Evolutionary conservation across 1,140 invertebrate genomes (phyloP).

Genomic region (Rhizoglyphus robini): DNA sequence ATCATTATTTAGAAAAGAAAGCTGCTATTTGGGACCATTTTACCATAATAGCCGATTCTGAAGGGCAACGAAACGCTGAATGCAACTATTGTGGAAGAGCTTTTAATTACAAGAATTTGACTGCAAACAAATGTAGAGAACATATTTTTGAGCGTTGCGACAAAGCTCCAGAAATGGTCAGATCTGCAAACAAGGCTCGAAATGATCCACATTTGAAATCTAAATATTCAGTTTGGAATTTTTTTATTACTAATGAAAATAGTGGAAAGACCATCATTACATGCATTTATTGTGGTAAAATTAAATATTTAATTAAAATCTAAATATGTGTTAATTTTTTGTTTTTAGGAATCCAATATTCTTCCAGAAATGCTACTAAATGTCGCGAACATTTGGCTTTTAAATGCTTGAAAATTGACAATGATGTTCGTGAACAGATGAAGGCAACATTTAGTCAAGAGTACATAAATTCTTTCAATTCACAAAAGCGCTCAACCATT

Average conservation of each 20-base stretch:
- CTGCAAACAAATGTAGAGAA: slow-evolving; percentile 7
- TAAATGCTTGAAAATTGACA: slow-evolving; percentile 11
- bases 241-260: neutral
- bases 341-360: slow-evolving; percentile 9
- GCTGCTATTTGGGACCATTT: slow-evolving; percentile 13
- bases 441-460: neutral
- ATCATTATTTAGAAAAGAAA: slow-evolving; percentile 10
- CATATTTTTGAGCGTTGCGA: slow-evolving; percentile 16
- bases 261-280: neutral
- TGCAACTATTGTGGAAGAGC: slow-evolving; percentile 8
- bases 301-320: neutral
- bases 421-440: slow-evolving; percentile 7
- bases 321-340: neutral
- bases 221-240: slow-evolving; percentile 6
- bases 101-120: neutral
- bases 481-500: neutral
- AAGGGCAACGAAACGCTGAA: neutral
- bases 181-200: neutral
- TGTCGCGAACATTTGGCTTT: slow-evolving; percentile 17
- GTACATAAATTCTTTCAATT: neutral
- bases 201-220: neutral
- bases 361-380: slow-evolving; percentile 11
- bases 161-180: neutral
- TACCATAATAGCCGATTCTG: neutral
- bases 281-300: slow-evolving; percentile 11